A percentile compares a stretch with the other conserved stretches of the same genome.
Evolutionary conservation across 2,888 invertebrate genomes (phyloP).

Genomic region (Baccha elongata): DNA sequence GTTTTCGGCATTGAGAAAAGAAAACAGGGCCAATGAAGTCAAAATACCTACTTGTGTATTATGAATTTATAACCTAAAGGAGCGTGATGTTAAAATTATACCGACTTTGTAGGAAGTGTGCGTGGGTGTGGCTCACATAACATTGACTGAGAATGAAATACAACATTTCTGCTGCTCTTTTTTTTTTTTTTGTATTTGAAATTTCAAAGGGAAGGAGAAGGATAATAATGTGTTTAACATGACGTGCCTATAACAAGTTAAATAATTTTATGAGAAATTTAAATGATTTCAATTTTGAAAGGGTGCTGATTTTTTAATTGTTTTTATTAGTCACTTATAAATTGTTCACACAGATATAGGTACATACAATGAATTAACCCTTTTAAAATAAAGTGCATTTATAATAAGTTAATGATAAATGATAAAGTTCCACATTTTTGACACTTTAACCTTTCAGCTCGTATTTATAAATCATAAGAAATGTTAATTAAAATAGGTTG

Average conservation of each 20-base stretch:
- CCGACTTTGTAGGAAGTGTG: slow-evolving; percentile 51
- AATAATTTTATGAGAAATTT: slow-evolving; percentile 21
- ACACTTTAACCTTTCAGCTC: too few relatives aligned
- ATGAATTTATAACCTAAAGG: slow-evolving; percentile 60
- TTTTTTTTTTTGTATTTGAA: slow-evolving; percentile 6
- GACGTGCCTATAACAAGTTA: slow-evolving; percentile 16
- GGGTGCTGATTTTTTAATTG: slow-evolving; percentile 39
- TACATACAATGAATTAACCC: too few relatives aligned
- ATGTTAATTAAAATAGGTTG: too few relatives aligned
- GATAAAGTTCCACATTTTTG: too few relatives aligned
- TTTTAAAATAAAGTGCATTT: neutral
- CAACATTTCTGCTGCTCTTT: slow-evolving; percentile 47
- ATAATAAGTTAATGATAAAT: too few relatives aligned
- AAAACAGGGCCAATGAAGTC: slow-evolving; percentile 63
- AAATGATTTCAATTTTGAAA: slow-evolving; percentile 12
- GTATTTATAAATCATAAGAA: too few relatives aligned
- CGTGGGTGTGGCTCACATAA: slow-evolving; percentile 52
- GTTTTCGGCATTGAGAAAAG: slow-evolving; percentile 16
- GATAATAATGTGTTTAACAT: slow-evolving; percentile 28
- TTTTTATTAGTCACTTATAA: neutral
- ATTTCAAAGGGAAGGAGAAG: slow-evolving; percentile 9
- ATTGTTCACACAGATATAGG: neutral
- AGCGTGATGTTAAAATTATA: slow-evolving; percentile 57
- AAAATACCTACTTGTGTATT: slow-evolving; percentile 45
- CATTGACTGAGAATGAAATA: slow-evolving; percentile 4